phyloP scores from a whole-genome alignment of 2,797 vertebrate genomes.

The Sebastes itinus region DNA sequence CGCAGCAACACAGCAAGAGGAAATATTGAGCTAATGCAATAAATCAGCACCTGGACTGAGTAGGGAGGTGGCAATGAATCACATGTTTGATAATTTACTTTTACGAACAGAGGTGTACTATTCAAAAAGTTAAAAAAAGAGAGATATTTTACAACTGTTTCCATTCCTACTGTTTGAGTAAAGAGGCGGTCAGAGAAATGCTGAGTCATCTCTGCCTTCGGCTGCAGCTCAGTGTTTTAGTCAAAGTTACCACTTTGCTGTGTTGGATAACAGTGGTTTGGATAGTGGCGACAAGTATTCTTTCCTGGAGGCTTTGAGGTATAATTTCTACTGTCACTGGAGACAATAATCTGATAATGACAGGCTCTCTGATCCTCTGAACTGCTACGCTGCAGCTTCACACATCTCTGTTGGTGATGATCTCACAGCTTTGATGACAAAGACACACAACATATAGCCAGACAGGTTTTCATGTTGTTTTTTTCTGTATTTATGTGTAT shows the following conservation, averaged over 20 bases:
- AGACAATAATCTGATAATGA: constrained; percentile 57
- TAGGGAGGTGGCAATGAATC: background rate
- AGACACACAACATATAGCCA: background rate
- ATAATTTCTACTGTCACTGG: constrained; percentile 40
- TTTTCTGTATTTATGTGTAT: background rate
- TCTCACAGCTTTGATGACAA: constrained; percentile 38
- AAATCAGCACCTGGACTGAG: background rate
- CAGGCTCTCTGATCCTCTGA: constrained; percentile 32
- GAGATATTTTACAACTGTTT: constrained; percentile 2
- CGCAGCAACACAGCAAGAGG: background rate
- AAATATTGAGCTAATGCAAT: constrained; percentile 17
- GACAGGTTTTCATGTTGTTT: background rate
- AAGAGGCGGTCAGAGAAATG: constrained; percentile 20
- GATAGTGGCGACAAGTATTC: constrained; percentile 14
- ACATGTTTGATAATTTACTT: background rate
- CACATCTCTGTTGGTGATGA: constrained; percentile 1
- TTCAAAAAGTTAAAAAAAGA: background rate
- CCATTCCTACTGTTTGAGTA: background rate
- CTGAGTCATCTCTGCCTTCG: constrained; percentile 20
- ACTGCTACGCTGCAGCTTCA: constrained; percentile 38
- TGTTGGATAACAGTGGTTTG: constrained; percentile 42
- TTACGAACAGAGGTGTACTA: background rate
- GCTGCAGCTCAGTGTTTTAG: constrained; percentile 19
- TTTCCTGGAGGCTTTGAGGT: constrained; percentile 22
- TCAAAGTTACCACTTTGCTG: constrained; percentile 17